Evolutionary conservation across 1,140 invertebrate species (phyloP), one percentile per base, ranked within the genome.

Genomic region (Bursaphelenchus mucronatus): DNA sequence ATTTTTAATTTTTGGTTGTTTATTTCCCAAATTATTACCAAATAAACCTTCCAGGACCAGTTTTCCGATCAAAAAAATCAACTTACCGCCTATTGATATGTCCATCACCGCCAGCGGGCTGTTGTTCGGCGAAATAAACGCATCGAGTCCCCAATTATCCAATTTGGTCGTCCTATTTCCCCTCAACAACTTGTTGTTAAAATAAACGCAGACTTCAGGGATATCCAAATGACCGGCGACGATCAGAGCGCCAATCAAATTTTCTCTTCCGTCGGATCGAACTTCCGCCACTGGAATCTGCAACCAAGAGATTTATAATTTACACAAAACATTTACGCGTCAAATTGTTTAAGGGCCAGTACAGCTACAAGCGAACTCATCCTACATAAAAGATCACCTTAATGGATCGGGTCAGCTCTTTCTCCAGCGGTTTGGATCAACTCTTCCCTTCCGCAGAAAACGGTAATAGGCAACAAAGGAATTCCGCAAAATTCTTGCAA

Each of bases 241-340:
- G 19, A 96, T 87, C 4, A 98, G 80, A 0, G 94, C 89, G 0
- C 88, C 87, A 7, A 95, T 86, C 65, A 98, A 90, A 80, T 98
- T 97, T 64, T 94, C 90, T 64, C 90, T 85, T 2, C 92, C 94
- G 81, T 97, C 94, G 73, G 84, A 87, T 13, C 86, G 73, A 0
- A 88, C 86, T 75, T 96, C 91, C 79, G 92, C 94, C 58, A 96
- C 89, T 21, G 93, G 91, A 66, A 97, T 88, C 86, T 95, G 84
- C 77, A 85, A 81, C 70, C n/a, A 30, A 2, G n/a, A n/a, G n/a
- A 69, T 15, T 3, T 44, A 19, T 63, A 19, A 21, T n/a, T 1
- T 19, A 9, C 6, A 2, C 10, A 19, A 41, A 9, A 39, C 19
- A 56, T 15, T 56, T 21, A 8, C 21, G 30, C 30, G 1, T 30